These are phyloP conservation scores for Neofelis nebulosa DNA, from an alignment of 2,113 vertebrate species.

Conservation along the genomic window DNA sequence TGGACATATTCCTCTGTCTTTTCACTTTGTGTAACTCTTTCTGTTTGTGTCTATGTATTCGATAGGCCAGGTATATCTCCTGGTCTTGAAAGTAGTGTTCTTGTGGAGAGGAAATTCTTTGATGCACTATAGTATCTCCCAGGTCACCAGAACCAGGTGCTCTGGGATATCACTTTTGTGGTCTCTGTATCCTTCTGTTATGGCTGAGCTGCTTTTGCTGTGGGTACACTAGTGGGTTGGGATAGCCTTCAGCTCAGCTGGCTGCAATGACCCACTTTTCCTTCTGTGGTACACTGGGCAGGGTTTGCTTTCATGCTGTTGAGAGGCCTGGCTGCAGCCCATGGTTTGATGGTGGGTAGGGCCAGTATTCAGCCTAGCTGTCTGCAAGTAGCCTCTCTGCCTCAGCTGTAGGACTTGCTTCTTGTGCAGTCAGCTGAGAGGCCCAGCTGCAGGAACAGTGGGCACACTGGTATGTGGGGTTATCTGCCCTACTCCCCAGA, in stretches of 20 bases:
- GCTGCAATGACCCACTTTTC: not conserved
- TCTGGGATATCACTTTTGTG: not conserved
- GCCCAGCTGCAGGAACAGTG: not conserved
- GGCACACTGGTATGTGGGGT: not conserved
- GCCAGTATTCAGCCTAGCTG: not conserved
- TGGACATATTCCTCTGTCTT: not conserved
- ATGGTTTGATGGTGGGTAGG: not conserved
- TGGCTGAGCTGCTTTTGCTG: not conserved
- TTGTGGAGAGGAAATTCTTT: not conserved
- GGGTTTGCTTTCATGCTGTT: not conserved
- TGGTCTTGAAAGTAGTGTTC: not conserved
- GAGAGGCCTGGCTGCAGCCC: not conserved
- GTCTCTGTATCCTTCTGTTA: not conserved
- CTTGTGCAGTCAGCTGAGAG: not conserved
- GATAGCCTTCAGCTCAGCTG: not conserved
- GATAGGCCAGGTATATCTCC: not conserved
- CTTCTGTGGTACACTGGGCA: not conserved
- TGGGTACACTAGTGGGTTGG: not conserved
- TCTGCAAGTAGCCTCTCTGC: not conserved
- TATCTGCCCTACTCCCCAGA: not conserved
- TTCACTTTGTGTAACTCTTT: not conserved
- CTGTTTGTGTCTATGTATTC: not conserved
- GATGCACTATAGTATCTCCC: not conserved
- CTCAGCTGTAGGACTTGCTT: not conserved
- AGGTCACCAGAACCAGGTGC: not conserved